Base-by-base conservation (phyloP, 2,888 invertebrate genomes). In the Minunthozetes semirufus region DNA sequence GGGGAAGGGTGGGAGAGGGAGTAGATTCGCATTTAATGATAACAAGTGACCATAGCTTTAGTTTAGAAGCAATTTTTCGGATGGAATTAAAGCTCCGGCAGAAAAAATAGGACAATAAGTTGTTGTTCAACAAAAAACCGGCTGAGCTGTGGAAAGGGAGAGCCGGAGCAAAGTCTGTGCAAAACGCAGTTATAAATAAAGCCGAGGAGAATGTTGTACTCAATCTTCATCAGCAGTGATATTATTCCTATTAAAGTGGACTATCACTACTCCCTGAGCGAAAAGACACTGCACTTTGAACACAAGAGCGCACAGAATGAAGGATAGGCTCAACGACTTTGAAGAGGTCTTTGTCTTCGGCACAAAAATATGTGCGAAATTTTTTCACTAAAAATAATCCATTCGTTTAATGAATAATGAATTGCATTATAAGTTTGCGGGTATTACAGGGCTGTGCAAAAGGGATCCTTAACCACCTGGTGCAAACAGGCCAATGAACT, bases 41-140 rank as follows among this genome's bases (percentile, higher is more conserved):
- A 59, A 59, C 27, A 59, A 59, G 59, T 59, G 59, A 59, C 59
- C 59, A 59, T 22, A 59, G 59, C 59, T 59, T 59, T 59, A 17
- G 59, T 59, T 59, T 59, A 22, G 22, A 59, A 59, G 59, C 59
- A 59, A 59, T 59, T 27, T 59, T 59, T 27, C 27, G 42, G 15
- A 27, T 59, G 59, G 29, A 59, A 59, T 59, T 59, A 59, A 59
- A 59, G 42, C 42, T 42, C 42, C 59, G 25, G 13, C 25, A 59
- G 56, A 56, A 56, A 22, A 22, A 22, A 59, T 13, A 59, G 27
- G 27, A 29, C 59, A 27, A 59, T 59, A 29, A 59, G 59, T 59
- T 59, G 59, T 59, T 59, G 59, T 25, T 25, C 27, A 59, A 11
- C 59, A 59, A 15, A 59, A 27, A 29, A 11, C 15, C 15, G 8